Percentiles rank a stretch among this genome's conserved stretches.
Conservation (phyloP, 2,888 invertebrate species). For the Erynnis tages region DNA sequence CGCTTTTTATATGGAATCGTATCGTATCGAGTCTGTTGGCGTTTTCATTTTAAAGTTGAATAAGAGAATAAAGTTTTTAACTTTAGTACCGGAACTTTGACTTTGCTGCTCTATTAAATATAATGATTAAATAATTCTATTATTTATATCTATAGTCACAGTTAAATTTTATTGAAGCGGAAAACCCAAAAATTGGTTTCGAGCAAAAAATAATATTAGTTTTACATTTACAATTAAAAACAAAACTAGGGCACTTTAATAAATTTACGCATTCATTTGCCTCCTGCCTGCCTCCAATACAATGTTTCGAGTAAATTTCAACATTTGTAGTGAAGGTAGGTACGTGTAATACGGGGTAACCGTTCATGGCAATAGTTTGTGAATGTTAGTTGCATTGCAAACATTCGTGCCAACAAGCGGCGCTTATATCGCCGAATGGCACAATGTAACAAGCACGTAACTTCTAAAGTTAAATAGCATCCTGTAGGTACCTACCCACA, state of each 20-base stretch:
- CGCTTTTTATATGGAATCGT: constrained; percentile 1
- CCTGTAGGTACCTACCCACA: too few species aligned
- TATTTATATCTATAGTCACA: constrained; percentile 11
- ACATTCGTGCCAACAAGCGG: constrained; percentile 50
- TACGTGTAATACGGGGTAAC: constrained; percentile 10
- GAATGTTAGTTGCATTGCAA: constrained; percentile 45
- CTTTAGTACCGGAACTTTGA: too few species aligned
- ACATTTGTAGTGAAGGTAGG: neutral
- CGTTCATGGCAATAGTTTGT: constrained; percentile 44
- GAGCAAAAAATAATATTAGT: constrained; percentile 11
- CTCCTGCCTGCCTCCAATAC: neutral
- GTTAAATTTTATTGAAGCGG: too few species aligned
- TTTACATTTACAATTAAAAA: constrained; percentile 1
- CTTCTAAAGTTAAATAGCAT: neutral
- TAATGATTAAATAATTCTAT: too few species aligned
- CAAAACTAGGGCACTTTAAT: constrained; percentile 2
- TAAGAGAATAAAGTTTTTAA: too few species aligned
- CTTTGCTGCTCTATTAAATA: too few species aligned
- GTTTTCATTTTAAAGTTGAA: too few species aligned
- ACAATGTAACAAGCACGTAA: constrained; percentile 53
- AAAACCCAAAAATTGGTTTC: constrained; percentile 13
- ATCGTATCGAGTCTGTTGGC: too few species aligned
- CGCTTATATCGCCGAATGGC: constrained; percentile 61
- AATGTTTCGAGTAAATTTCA: neutral
- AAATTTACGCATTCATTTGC: constrained; percentile 1